Percentiles rank a stretch among this genome's conserved stretches.
phyloP scores from a whole-genome alignment of 1,140 invertebrate species.

The Mactra quadrangularis region DNA sequence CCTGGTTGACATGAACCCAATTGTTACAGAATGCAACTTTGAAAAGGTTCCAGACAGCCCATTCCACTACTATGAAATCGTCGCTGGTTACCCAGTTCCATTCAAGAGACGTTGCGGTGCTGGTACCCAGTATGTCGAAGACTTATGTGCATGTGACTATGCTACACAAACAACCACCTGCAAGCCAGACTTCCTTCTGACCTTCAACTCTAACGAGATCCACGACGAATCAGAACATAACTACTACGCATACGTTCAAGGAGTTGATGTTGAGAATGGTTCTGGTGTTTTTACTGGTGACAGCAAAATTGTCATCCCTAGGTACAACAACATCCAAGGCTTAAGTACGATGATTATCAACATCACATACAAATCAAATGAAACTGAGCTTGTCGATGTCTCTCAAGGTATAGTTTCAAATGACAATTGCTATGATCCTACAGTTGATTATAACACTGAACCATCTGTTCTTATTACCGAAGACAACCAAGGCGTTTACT shows the following conservation, averaged over 20 bases:
- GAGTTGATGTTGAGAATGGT: constrained; percentile 63
- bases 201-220: constrained; percentile 66
- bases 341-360: constrained; percentile 62
- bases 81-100: constrained; percentile 48
- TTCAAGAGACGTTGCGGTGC: constrained; percentile 56
- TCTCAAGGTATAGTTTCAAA: constrained; percentile 67
- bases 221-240: background rate
- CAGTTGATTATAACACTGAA: background rate
- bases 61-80: constrained; percentile 48
- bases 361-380: constrained; percentile 61
- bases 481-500: no score
- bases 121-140: constrained; percentile 63
- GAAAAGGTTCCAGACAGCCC: constrained; percentile 30
- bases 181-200: constrained; percentile 63
- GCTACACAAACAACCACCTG: constrained; percentile 40
- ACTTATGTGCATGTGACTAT: constrained; percentile 57
- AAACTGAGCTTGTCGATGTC: background rate
- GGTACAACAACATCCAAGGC: constrained; percentile 67
- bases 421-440: constrained; percentile 62
- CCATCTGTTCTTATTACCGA: no score
- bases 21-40: constrained; percentile 56
- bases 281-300: constrained; percentile 68
- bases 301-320: constrained; percentile 60
- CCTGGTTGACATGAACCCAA: no score
- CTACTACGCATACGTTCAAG: constrained; percentile 61